These are phyloP conservation scores for Rhabdophis nuchalis DNA, from an alignment of 2,797 vertebrate genomes.

Conservation along the genomic window DNA sequence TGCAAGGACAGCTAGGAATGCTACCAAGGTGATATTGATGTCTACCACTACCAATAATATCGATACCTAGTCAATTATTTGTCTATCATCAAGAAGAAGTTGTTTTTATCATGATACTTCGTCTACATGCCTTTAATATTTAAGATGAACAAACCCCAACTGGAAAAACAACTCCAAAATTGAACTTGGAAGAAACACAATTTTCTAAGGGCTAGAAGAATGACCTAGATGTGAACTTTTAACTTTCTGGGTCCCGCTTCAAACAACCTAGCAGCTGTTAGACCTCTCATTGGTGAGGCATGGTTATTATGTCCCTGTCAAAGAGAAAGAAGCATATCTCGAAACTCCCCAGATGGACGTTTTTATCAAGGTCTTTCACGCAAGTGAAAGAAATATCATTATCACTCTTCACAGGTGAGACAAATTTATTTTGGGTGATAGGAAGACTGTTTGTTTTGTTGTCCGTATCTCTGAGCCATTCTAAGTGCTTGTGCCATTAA, in stretches of 20 bases:
- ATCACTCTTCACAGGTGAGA: slow-evolving; percentile 37
- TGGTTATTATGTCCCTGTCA: slow-evolving; percentile 63
- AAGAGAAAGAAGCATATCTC: slow-evolving; percentile 60
- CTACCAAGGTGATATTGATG: background rate
- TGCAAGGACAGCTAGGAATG: background rate
- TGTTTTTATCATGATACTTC: background rate
- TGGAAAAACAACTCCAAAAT: background rate
- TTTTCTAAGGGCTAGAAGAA: background rate
- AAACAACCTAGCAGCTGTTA: background rate
- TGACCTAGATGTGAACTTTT: background rate
- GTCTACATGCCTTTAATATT: background rate
- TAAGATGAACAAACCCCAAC: background rate
- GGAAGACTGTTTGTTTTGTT: background rate
- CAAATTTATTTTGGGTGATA: slow-evolving; percentile 19
- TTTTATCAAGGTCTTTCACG: slow-evolving; percentile 53
- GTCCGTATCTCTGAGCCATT: background rate
- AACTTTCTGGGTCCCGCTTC: background rate
- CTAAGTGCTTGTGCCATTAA: background rate
- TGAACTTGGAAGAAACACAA: background rate
- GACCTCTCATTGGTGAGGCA: slow-evolving; percentile 44
- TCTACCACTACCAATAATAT: background rate
- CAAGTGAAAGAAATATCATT: slow-evolving; percentile 61
- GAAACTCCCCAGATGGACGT: slow-evolving; percentile 51
- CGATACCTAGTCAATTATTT: background rate
- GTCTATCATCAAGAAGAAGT: background rate